Evolutionary conservation across 2,888 invertebrate species (phyloP).

Genomic region (Leptopterna dolabrata): DNA sequence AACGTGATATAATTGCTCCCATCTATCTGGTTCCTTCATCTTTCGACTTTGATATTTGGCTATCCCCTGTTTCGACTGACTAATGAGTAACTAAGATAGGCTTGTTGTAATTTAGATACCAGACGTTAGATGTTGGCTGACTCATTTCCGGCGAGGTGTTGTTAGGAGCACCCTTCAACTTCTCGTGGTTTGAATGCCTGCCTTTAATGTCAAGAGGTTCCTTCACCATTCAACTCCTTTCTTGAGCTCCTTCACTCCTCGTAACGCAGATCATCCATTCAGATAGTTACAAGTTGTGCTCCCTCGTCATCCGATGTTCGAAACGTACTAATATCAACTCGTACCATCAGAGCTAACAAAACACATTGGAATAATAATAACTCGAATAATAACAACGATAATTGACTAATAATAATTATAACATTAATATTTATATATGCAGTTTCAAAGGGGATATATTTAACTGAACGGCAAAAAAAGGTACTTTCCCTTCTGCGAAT

Average conservation of each 20-base stretch:
- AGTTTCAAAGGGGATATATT: too few relatives aligned
- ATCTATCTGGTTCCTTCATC: conserved; percentile 7
- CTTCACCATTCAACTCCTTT: not conserved
- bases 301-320: not conserved
- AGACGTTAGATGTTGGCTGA: not conserved
- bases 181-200: conserved; percentile 16
- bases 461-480: too few relatives aligned
- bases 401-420: too few relatives aligned
- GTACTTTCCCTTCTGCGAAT: too few relatives aligned
- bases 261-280: not conserved
- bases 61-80: not conserved
- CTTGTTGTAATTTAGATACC: conserved; percentile 36
- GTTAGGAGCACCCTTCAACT: not conserved
- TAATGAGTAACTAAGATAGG: conserved; percentile 15
- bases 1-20: conserved; percentile 22
- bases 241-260: not conserved
- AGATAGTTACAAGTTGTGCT: not conserved
- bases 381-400: too few relatives aligned
- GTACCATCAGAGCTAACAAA: too few relatives aligned
- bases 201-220: conserved; percentile 34
- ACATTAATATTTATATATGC: too few relatives aligned
- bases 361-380: too few relatives aligned
- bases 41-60: conserved; percentile 22
- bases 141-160: conserved; percentile 28
- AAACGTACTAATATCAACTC: too few relatives aligned